These are phyloP conservation scores for Setipinna tenuifilis DNA, from an alignment of 2,797 vertebrate genomes.

Conservation along the genomic window DNA sequence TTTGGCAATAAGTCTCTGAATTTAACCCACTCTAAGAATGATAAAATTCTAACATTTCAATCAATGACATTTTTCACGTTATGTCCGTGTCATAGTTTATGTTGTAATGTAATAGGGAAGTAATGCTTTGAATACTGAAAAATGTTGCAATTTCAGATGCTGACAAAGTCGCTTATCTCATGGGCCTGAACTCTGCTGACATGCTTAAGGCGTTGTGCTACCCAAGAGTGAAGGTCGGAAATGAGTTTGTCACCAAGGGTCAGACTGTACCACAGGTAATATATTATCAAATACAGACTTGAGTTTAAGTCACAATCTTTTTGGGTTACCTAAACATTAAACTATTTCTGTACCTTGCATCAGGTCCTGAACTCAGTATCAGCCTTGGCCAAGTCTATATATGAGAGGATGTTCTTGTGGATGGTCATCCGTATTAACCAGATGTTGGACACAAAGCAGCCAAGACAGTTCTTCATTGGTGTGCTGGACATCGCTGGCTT, in stretches of 20 bases:
- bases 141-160: constrained; percentile 71
- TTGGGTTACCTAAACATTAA: no score
- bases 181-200: constrained; percentile 89
- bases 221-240: constrained; percentile 87
- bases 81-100: not conserved
- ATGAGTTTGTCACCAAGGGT: constrained; percentile 86
- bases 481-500: constrained; percentile 84
- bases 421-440: constrained; percentile 84
- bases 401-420: constrained; percentile 84
- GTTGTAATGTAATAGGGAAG: not conserved
- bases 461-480: constrained; percentile 81
- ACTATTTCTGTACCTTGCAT: not conserved
- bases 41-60: no score
- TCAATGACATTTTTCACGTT: no score
- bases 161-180: constrained; percentile 86
- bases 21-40: no score
- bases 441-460: constrained; percentile 81
- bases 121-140: no score
- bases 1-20: no score
- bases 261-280: constrained; percentile 86
- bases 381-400: constrained; percentile 76
- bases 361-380: constrained; percentile 79
- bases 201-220: constrained; percentile 87
- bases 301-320: no score
- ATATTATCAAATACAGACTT: no score